These are phyloP conservation scores for Haliclystus octoradiatus DNA, from an alignment of 30 jellyfish, hydroid and myxozoan species.

Conservation along the genomic window DNA sequence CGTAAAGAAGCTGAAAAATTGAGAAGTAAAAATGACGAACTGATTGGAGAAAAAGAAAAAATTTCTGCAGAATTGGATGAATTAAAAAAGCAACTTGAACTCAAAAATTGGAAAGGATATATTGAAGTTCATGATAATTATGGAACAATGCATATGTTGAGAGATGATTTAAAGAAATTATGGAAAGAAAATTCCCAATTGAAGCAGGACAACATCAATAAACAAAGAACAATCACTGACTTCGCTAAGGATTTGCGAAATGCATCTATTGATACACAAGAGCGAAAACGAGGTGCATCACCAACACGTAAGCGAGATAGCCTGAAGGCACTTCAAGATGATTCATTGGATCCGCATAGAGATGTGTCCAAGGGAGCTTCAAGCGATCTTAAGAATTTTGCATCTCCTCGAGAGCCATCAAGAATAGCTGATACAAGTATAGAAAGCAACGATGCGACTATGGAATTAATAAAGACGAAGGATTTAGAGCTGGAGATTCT, in stretches of 20 bases:
- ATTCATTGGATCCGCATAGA: not conserved
- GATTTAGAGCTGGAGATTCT: not conserved
- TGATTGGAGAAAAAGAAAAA: slow-evolving; percentile 42
- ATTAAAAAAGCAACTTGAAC: slow-evolving; percentile 64
- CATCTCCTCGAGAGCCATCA: not conserved
- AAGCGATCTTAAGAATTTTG: not conserved
- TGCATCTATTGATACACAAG: slow-evolving; percentile 5
- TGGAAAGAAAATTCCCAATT: slow-evolving; percentile 82
- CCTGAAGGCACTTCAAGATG: not conserved
- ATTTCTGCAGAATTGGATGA: slow-evolving; percentile 52
- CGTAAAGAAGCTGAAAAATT: slow-evolving; percentile 33
- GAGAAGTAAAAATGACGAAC: slow-evolving; percentile 13
- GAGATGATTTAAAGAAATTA: slow-evolving; percentile 84
- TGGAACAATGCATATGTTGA: slow-evolving; percentile 89
- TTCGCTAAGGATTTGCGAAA: slow-evolving; percentile 76
- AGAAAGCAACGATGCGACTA: not conserved
- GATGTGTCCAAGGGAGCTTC: not conserved
- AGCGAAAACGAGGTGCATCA: not conserved
- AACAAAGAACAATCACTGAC: slow-evolving; percentile 59
- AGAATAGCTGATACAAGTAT: not conserved
- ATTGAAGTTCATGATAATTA: slow-evolving; percentile 66
- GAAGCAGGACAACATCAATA: slow-evolving; percentile 43
- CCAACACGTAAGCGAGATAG: not conserved
- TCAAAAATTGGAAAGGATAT: slow-evolving; percentile 46
- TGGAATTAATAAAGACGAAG: not conserved